A percentile compares a stretch with the other conserved stretches of the same genome.
Evolutionary conservation across 92 coral and sea anemone genomes (phyloP).

Genomic region (Meandrina meandrites): DNA sequence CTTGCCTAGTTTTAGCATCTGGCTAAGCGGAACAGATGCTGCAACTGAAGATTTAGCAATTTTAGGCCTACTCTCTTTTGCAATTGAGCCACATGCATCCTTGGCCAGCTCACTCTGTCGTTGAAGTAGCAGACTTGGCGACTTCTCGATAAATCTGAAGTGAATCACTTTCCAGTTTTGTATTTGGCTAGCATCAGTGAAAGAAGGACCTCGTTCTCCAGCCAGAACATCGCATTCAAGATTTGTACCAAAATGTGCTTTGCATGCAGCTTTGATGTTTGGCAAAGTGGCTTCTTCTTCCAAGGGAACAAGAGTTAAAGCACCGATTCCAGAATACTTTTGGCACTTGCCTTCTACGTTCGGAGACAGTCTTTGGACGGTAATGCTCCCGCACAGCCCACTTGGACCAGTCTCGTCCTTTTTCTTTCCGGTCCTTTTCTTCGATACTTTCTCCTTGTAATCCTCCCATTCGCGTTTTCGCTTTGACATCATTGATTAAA

Average conservation of each 20-base stretch:
- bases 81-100: slow-evolving; percentile 7
- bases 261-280: slow-evolving; percentile 52
- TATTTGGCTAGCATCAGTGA: slow-evolving; percentile 37
- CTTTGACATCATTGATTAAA: not conserved
- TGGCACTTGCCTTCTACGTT: not conserved
- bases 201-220: slow-evolving; percentile 58
- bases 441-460: not conserved
- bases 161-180: slow-evolving; percentile 63
- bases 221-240: slow-evolving; percentile 55
- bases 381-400: not conserved
- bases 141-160: slow-evolving; percentile 26
- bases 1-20: slow-evolving; percentile 44
- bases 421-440: not conserved
- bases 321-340: slow-evolving; percentile 4
- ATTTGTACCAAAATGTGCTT: slow-evolving; percentile 5
- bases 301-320: slow-evolving; percentile 43
- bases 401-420: not conserved
- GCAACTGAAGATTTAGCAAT: slow-evolving; percentile 22
- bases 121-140: not conserved
- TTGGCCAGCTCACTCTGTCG: not conserved
- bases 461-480: not conserved
- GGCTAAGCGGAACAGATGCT: slow-evolving; percentile 43
- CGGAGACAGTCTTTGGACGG: not conserved
- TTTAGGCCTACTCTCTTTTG: slow-evolving; percentile 6
- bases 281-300: slow-evolving; percentile 33